Evolutionary conservation across 2,797 vertebrate genomes (phyloP), one percentile per base, ranked within the genome.

Genomic region (Mormyrus hasselquistii): DNA sequence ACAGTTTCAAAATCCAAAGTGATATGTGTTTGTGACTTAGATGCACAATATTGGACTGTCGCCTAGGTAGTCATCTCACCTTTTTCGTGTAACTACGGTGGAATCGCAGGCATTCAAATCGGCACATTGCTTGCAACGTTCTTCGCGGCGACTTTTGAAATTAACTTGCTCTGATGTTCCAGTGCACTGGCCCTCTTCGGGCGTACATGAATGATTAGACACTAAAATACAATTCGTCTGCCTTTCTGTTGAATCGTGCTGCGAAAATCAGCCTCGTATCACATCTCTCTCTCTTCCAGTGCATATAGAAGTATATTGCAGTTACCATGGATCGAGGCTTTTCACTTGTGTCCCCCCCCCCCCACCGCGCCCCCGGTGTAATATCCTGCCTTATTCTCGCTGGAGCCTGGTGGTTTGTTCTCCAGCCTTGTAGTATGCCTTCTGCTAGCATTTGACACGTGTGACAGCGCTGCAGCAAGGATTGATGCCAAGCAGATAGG

Each of bases 401-500:
- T 87, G 91, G 91, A 91, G 92, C 93, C 90, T 93, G 91, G 91
- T 93, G 92, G 93, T 94, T 93, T 92, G 92, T 92, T 92, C 88
- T 88, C 90, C 92, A 93, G 92, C 93, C 94, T 92, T 92, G 93
- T 92, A 94, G 90, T 52, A 93, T 44, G 90, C 92, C 91, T 92
- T 91, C 93, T 91, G 29, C 84, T 14, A 84, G 92, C 73, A 93
- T 91, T 92, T 94, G 94, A 95, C 94, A 95, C 91, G 91, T 95
- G 94, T 95, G 95, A 95, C 96, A 96, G 94, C 94, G 91, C 92
- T 55, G 93, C 95, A 94, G 93, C 94, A 92, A 93, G 95, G 95
- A 96, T 96, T 96, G 96, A 96, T 96, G 95, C 94, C 94, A 93
- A 92, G 92, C 93, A 93, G 95, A 96, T 96, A 95, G 95, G 95